Evolutionary conservation across 2,888 invertebrate genomes (phyloP), one percentile per base, ranked within the genome.

Genomic region (Eupeodes luniger): DNA sequence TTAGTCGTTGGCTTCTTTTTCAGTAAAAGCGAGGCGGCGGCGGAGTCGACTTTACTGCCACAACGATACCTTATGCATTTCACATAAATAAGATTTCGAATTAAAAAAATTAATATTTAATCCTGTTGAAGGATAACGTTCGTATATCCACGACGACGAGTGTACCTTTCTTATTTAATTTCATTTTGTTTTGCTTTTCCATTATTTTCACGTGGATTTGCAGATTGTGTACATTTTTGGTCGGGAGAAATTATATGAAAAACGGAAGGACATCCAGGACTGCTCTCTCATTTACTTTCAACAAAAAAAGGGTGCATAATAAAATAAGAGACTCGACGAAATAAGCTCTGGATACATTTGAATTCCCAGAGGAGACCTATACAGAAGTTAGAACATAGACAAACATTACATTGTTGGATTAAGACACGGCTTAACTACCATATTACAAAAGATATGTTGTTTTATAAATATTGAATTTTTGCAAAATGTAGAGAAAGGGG

Each of bases 81-180:
- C 40, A 57, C 75, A 79, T 83, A 79, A 77, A 84, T 72, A 84
- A 67, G 77, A 84, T 84, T 84, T 76, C 51, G 59, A 80, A 87
- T 80, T 87, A 87, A 87, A 84, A 80, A 81, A 77, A 80, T 87
- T 83, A 87, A 87, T 87, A 84, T 80, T 87, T 87, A 83, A 87
- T 83, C 79, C 53, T 76, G 80, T 19, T 66, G 77, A 81, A 66
- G 76, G 84, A 51, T 27, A 27, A 27, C 27, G 27, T 27, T 27
- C 27, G 27, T 27, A 27, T 27, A 27, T 27, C 27, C 27, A 27
- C 27, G 27, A 27, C 27, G 27, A 27, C 27, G 27, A 27, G 27
- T 1, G 12, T 11, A 53, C 12, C 40, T 53, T 69, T 47, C 16
- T 55, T 55, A 14, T 36, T 75, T 75, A 27, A 27, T 75, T 70